Evolutionary conservation across 2,888 invertebrate genomes (phyloP).

Genomic region (Ennomos quercinarius): DNA sequence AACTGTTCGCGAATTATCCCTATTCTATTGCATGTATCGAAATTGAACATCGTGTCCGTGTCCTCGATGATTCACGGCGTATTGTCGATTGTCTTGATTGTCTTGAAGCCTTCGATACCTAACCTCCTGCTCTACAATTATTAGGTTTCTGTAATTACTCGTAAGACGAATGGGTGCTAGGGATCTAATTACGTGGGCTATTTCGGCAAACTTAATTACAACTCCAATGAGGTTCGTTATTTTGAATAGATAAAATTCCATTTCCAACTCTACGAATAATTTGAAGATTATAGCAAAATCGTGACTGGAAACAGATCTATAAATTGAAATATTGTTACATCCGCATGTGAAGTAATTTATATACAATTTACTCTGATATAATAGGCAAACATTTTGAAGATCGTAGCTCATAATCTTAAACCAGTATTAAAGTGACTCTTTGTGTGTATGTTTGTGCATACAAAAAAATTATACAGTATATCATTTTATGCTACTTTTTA

Average conservation of each 20-base stretch:
- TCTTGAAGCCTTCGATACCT: constrained; percentile 27
- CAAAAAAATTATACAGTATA: too few species aligned
- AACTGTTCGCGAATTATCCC: constrained; percentile 50
- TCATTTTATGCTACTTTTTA: too few species aligned
- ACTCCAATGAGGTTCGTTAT: constrained; percentile 2
- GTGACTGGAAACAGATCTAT: constrained; percentile 8
- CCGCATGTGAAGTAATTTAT: too few species aligned
- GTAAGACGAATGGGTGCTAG: constrained; percentile 15
- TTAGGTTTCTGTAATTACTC: constrained; percentile 25
- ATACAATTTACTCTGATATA: too few species aligned
- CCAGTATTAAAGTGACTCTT: too few species aligned
- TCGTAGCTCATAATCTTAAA: too few species aligned
- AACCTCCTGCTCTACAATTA: constrained; percentile 16
- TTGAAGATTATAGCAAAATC: constrained; percentile 9
- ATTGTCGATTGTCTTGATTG: constrained; percentile 43
- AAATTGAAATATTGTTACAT: constrained; percentile 4
- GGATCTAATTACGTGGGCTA: background rate
- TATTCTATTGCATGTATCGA: constrained; percentile 44
- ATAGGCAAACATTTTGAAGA: too few species aligned
- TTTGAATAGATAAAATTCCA: constrained; percentile 5
- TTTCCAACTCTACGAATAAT: background rate
- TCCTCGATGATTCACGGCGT: constrained; percentile 44
- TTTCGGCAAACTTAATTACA: constrained; percentile 8
- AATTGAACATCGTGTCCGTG: constrained; percentile 40
- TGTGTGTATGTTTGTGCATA: too few species aligned